Evolutionary conservation across 2,113 vertebrate species (phyloP).

Genomic region (Corythornis madagascariensis): DNA sequence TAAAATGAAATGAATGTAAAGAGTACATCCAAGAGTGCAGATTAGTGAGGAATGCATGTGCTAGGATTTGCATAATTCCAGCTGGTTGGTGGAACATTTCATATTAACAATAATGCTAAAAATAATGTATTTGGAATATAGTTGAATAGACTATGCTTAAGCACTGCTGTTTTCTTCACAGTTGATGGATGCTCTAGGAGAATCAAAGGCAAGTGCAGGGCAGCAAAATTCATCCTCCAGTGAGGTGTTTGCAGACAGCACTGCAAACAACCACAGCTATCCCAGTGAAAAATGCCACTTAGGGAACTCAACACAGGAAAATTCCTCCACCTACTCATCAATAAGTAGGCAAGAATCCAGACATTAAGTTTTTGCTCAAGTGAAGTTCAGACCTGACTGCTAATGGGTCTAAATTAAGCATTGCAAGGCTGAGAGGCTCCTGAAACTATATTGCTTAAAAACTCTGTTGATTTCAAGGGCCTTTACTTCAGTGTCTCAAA

Average conservation of each 20-base stretch:
- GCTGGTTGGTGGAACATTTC: conserved; percentile 58
- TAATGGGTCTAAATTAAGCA: neutral
- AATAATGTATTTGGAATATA: conserved; percentile 67
- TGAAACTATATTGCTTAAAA: neutral
- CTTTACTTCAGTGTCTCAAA: neutral
- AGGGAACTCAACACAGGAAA: neutral
- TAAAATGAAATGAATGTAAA: conserved; percentile 66
- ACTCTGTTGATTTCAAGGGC: neutral
- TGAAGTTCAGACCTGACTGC: neutral
- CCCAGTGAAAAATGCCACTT: neutral
- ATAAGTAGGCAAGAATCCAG: neutral
- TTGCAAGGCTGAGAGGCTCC: neutral
- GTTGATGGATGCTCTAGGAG: conserved; percentile 8
- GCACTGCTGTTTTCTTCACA: conserved; percentile 27
- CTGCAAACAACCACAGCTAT: conserved; percentile 25
- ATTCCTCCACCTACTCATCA: conserved; percentile 7
- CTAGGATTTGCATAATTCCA: conserved; percentile 67
- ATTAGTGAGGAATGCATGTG: conserved; percentile 50
- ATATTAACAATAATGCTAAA: conserved; percentile 69
- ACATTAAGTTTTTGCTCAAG: neutral
- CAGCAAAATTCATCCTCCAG: conserved; percentile 34
- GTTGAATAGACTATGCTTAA: conserved; percentile 57
- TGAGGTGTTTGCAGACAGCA: conserved; percentile 13
- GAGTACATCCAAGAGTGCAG: conserved; percentile 60
- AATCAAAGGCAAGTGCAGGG: conserved; percentile 46